Conservation (phyloP, 2,797 vertebrate species). For the Momotus momota region DNA sequence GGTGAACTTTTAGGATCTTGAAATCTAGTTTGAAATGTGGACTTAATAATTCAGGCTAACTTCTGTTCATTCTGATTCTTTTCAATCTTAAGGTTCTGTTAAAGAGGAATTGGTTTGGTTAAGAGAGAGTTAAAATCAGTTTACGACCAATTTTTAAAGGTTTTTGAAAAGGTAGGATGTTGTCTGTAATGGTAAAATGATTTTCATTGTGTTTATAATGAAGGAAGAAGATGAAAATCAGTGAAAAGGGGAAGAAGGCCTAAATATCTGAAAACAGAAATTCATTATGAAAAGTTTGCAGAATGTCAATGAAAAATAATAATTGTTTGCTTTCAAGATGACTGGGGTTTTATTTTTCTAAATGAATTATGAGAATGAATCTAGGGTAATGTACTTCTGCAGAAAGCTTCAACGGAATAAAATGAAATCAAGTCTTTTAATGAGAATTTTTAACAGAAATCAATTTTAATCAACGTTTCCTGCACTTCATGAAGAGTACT, state of each 20-base stretch:
- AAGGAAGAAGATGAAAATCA: not conserved
- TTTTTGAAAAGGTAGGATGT: not conserved
- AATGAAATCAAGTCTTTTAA: slow-evolving; percentile 1
- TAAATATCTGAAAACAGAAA: not conserved
- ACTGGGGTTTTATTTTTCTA: not conserved
- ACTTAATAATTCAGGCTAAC: not conserved
- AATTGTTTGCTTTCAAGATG: not conserved
- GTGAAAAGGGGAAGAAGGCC: not conserved
- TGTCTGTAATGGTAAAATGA: not conserved
- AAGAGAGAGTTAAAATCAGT: not conserved
- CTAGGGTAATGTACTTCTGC: not conserved
- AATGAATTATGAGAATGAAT: not conserved
- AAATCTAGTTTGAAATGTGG: not conserved
- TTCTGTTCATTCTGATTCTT: not conserved
- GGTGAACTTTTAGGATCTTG: not conserved
- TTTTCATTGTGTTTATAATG: not conserved
- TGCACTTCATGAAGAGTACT: not conserved
- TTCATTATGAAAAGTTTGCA: not conserved
- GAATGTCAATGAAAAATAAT: not conserved
- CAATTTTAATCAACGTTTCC: not conserved
- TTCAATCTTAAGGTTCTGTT: not conserved
- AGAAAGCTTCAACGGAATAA: not conserved
- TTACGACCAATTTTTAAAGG: not conserved
- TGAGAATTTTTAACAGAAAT: not conserved
- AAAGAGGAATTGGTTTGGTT: not conserved